A percentile compares a stretch with the other conserved stretches of the same genome.
Evolutionary conservation across 35 echinoderm and acorn worm species (phyloP).

Genomic region (Strongylocentrotus purpuratus): DNA sequence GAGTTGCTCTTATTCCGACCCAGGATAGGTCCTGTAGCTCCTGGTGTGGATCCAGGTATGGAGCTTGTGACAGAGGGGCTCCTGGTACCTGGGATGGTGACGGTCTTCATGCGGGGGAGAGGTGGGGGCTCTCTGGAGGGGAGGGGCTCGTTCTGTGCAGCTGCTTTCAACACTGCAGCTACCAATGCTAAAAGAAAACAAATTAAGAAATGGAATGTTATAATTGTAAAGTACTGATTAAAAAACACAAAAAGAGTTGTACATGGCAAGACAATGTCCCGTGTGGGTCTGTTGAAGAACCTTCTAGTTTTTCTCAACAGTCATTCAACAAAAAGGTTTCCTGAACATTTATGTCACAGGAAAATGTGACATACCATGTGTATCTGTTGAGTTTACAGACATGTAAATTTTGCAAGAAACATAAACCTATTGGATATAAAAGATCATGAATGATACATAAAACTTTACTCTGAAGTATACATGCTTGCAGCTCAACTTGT

Average conservation of each 20-base stretch:
- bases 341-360: not conserved
- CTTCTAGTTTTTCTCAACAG: not conserved
- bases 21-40: conserved; percentile 56
- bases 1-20: conserved; percentile 87
- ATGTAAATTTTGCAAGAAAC: not conserved
- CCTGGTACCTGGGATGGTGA: conserved; percentile 57
- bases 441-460: not conserved
- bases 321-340: not conserved
- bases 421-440: not conserved
- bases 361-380: not conserved
- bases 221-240: not conserved
- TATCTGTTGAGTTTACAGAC: too few species aligned
- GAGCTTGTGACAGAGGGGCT: conserved; percentile 58
- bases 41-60: conserved; percentile 23
- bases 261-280: too few species aligned
- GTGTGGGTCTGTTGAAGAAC: too few species aligned
- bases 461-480: not conserved
- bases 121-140: conserved; percentile 61
- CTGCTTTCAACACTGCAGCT: conserved; percentile 68
- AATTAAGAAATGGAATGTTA: not conserved
- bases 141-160: conserved; percentile 54
- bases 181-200: conserved; percentile 48
- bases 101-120: conserved; percentile 47
- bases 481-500: not conserved
- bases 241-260: not conserved